Conservation (phyloP, 2,797 vertebrate genomes). For the Fringilla coelebs region DNA sequence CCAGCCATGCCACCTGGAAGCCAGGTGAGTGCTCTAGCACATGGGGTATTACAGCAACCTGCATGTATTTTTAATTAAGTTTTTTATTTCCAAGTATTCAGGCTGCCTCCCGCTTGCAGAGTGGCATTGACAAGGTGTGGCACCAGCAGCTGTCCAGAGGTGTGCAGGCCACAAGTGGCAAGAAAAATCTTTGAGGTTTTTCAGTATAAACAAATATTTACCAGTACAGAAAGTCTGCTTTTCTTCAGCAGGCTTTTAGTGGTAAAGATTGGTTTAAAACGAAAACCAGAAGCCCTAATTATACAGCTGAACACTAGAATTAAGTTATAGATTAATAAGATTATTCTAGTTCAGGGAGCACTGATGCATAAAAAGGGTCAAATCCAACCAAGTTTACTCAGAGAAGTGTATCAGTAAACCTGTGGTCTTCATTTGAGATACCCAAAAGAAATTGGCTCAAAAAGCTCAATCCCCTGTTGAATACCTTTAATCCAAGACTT, state of each 20-base stretch:
- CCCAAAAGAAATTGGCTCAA: not conserved
- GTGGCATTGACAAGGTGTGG: not conserved
- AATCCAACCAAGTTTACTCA: not conserved
- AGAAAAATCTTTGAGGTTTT: constrained; percentile 38
- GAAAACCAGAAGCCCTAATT: constrained; percentile 65
- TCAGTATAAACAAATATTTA: constrained; percentile 68
- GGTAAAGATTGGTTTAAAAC: constrained; percentile 59
- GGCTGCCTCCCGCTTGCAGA: not conserved
- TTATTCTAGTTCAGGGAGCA: constrained; percentile 6
- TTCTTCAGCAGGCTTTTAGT: constrained; percentile 54
- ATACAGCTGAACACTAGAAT: constrained; percentile 54
- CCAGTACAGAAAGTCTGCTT: constrained; percentile 51
- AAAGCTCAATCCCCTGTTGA: not conserved
- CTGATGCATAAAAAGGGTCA: not conserved
- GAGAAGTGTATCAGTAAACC: not conserved
- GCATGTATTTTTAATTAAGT: not conserved
- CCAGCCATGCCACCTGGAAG: not conserved
- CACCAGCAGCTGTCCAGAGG: constrained; percentile 26
- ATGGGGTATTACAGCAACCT: not conserved
- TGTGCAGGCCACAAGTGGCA: constrained; percentile 24
- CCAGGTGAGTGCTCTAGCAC: not conserved
- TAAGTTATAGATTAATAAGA: constrained; percentile 32
- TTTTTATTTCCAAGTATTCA: not conserved
- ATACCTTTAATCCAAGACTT: not conserved
- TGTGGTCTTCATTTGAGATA: not conserved